Evolutionary conservation across 2,888 invertebrate species (phyloP), one percentile per base, ranked within the genome.

Genomic region (Molorchus minor): DNA sequence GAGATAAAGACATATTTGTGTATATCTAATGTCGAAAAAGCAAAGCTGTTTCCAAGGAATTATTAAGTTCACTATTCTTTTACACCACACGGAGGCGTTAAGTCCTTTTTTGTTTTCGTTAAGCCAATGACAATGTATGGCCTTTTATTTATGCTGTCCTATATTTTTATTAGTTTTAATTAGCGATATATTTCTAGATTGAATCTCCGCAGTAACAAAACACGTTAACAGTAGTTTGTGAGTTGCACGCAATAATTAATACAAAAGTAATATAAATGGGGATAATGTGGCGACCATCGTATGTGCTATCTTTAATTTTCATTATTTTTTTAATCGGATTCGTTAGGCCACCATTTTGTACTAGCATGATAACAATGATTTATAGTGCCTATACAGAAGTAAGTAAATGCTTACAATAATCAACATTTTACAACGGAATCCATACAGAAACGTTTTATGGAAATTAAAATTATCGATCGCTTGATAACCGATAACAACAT

Each of bases 151-250:
- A n/a, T n/a, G n/a, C n/a, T n/a, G n/a, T n/a, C n/a, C n/a, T n/a
- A n/a, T n/a, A n/a, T n/a, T n/a, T n/a, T n/a, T n/a, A n/a, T n/a
- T n/a, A n/a, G n/a, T n/a, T n/a, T n/a, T n/a, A n/a, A n/a, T n/a
- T n/a, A n/a, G n/a, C n/a, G n/a, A n/a, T n/a, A n/a, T n/a, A n/a
- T n/a, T n/a, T n/a, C n/a, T n/a, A n/a, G n/a, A n/a, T n/a, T n/a
- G n/a, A n/a, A n/a, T n/a, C n/a, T n/a, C n/a, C 25, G 4, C 25
- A 25, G 8, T 25, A 25, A 25, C 25, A 25, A 41, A 58, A 58
- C 60, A 56, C 56, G 56, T 46, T 54, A 47, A 49, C 61, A 21
- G 12, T 41, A 54, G 55, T 58, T 61, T 58, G 58, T 54, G n/a
- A n/a, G n/a, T 58, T 61, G 55, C 61, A 58, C 55, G 49, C 57